A percentile compares a stretch with the other conserved stretches of the same genome.
Conservation (phyloP, 1,140 invertebrate species). For the Sipha flava region DNA sequence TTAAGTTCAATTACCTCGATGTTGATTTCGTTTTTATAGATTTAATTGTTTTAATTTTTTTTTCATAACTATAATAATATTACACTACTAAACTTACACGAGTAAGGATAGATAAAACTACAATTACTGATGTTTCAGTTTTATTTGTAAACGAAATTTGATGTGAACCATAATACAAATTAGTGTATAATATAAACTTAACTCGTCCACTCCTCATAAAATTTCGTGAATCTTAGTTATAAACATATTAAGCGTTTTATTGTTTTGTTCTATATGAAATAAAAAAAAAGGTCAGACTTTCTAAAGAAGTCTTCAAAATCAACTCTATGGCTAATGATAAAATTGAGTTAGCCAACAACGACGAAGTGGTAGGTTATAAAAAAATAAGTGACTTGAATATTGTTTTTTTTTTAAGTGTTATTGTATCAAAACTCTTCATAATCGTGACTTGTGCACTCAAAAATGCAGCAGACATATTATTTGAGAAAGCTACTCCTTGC, state of each 20-base stretch:
- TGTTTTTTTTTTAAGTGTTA: not conserved
- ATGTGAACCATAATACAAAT: not conserved
- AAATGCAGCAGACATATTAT: too few relatives aligned
- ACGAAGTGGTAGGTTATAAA: not conserved
- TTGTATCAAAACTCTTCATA: not conserved
- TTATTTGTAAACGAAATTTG: not conserved
- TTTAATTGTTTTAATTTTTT: too few relatives aligned
- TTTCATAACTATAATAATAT: too few relatives aligned
- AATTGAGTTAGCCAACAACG: not conserved
- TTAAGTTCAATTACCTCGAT: too few relatives aligned
- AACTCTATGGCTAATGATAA: not conserved
- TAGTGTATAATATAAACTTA: not conserved
- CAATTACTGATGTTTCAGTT: not conserved
- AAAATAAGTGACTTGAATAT: not conserved
- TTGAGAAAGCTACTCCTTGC: not conserved
- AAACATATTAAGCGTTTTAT: slow-evolving; percentile 14
- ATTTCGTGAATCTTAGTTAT: not conserved
- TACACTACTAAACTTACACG: too few relatives aligned
- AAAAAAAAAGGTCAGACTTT: not conserved
- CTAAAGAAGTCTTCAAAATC: not conserved
- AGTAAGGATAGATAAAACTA: too few relatives aligned
- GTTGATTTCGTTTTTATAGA: too few relatives aligned
- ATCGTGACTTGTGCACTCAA: not conserved
- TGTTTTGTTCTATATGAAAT: not conserved
- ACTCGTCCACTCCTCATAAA: not conserved